These are phyloP conservation scores for Drosophila teissieri DNA, from an alignment of 1,140 invertebrate species.

Conservation along the genomic window DNA sequence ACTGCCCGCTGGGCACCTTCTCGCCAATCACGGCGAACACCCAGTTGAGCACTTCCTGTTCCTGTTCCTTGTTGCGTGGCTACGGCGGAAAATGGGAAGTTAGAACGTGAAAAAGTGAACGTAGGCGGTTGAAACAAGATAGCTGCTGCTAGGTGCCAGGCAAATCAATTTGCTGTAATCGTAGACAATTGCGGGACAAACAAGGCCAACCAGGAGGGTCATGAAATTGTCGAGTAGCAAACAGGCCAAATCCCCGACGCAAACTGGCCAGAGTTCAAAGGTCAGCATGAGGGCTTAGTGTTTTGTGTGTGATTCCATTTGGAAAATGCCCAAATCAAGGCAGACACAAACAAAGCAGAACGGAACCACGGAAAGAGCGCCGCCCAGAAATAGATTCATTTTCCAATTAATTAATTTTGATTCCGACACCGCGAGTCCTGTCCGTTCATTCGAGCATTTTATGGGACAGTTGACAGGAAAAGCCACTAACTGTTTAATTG, in stretches of 20 bases:
- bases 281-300: conserved; percentile 30
- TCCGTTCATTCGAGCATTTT: conserved; percentile 37
- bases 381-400: conserved; percentile 59
- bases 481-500: conserved; percentile 75
- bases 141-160: conserved; percentile 47
- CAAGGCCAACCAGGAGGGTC: conserved; percentile 7
- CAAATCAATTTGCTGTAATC: conserved; percentile 68
- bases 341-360: conserved; percentile 16
- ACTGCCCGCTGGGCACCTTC: conserved; percentile 91
- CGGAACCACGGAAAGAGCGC: background rate
- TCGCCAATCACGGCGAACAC: conserved; percentile 95
- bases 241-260: conserved; percentile 17
- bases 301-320: conserved; percentile 36
- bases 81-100: conserved; percentile 83
- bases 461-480: conserved; percentile 68
- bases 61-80: conserved; percentile 95
- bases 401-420: conserved; percentile 81
- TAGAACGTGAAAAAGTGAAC: conserved; percentile 1
- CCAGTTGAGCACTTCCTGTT: conserved; percentile 96
- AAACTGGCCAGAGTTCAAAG: conserved; percentile 38
- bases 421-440: conserved; percentile 43
- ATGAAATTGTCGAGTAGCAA: conserved; percentile 48
- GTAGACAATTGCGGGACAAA: conserved; percentile 39
- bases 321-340: conserved; percentile 48
- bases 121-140: conserved; percentile 49